Conservation (phyloP, 2,888 invertebrate species). For the Malthinus flaveolus region DNA sequence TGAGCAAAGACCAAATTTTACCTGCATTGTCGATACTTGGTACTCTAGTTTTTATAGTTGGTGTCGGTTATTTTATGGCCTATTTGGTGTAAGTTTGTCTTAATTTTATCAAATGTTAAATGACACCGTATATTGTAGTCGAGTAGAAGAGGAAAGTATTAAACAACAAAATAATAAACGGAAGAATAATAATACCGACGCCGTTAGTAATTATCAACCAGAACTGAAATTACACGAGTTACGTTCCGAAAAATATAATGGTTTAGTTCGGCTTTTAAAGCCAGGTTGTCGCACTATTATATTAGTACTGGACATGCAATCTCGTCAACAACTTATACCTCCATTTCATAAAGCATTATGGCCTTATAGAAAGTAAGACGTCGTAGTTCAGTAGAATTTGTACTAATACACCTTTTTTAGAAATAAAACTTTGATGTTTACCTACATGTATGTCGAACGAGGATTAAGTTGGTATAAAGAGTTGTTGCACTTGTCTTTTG, state of each 20-base stretch:
- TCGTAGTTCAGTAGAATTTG: background rate
- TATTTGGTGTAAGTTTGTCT: slow-evolving; percentile 69
- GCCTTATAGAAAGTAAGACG: slow-evolving; percentile 88
- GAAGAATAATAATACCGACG: slow-evolving; percentile 47
- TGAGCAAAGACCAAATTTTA: slow-evolving; percentile 76
- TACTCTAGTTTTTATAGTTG: slow-evolving; percentile 76
- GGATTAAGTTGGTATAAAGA: slow-evolving; percentile 93
- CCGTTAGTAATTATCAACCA: slow-evolving; percentile 53
- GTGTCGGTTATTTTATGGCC: slow-evolving; percentile 83
- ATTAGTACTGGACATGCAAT: slow-evolving; percentile 85
- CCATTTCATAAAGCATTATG: slow-evolving; percentile 92
- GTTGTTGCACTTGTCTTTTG: slow-evolving; percentile 82
- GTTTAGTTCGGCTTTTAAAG: slow-evolving; percentile 86
- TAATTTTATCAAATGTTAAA: background rate
- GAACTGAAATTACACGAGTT: slow-evolving; percentile 89
- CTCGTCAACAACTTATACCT: slow-evolving; percentile 82
- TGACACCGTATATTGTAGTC: slow-evolving; percentile 45
- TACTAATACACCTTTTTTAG: slow-evolving; percentile 55
- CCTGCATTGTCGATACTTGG: slow-evolving; percentile 78
- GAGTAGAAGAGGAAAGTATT: slow-evolving; percentile 64
- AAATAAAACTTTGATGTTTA: slow-evolving; percentile 95
- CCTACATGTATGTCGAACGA: slow-evolving; percentile 89
- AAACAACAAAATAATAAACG: slow-evolving; percentile 59
- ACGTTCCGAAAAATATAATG: slow-evolving; percentile 93
- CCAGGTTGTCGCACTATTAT: slow-evolving; percentile 95